Base-by-base conservation (phyloP, 2,113 vertebrate genomes). In the Crotalus viridis region DNA sequence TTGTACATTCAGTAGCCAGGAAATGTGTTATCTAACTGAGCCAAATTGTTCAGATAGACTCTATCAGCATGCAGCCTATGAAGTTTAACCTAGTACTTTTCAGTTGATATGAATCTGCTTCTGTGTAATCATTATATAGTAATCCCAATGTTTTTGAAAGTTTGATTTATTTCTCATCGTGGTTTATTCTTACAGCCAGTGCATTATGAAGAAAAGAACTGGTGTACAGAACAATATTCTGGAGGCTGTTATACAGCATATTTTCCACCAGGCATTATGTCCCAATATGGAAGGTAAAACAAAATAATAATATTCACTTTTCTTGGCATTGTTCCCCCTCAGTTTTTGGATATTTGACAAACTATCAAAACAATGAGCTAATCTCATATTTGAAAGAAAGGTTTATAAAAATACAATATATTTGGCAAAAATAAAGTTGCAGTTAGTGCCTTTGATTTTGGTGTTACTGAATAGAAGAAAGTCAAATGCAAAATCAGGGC, bases 161-260 rank as follows among this genome's bases (percentile, higher is more conserved):
- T 91, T 92, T 93, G 28, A 87, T 96, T 95, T 96, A 48, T 52
- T 91, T 96, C 90, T 96, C 56, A 56, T 85, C 96, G 94, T 52
- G 95, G 52, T 33, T 96, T 85, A 89, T 92, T 85, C 54, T 94
- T 96, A 24, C 93, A 99, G 99, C 99, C 99, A 1, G 98, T 99
- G 86, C 99, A 99, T 95, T 99, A 99, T 28, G 99, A 99, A 96
- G 99, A 99, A 97, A 99, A 99, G 97, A 98, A 99, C 97, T 99
- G 99, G 99, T 98, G 96, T 96, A 97, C 97, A 93, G 99, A 99
- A 89, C 98, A 99, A 81, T 99, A 99, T 94, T 99, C 99, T 0
- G 99, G 98, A 0, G 99, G 99, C 88, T 99, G 99, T 95, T 99
- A 99, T 96, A 99, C 99, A 0, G 98, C 98, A 51, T 99, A 98